These are phyloP conservation scores for Ecliptopera silaceata DNA, from an alignment of 2,888 invertebrate species.

Conservation along the genomic window DNA sequence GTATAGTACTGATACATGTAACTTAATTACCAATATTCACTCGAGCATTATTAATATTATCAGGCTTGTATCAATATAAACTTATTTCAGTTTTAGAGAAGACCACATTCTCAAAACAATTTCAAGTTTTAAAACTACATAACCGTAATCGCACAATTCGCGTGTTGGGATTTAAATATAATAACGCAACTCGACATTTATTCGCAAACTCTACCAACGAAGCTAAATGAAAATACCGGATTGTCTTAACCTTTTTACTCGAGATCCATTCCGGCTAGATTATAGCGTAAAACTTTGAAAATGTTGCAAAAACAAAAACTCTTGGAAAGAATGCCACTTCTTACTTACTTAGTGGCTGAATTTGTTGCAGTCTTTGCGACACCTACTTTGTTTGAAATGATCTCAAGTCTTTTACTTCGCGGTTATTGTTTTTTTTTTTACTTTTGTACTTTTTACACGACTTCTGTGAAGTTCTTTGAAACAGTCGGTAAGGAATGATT, in stretches of 20 bases:
- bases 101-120: not conserved
- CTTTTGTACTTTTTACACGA: conserved; percentile 3
- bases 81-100: no score
- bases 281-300: conserved; percentile 42
- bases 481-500: not conserved
- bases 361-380: conserved; percentile 27
- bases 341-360: conserved; percentile 33
- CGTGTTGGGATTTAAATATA: conserved; percentile 18
- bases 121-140: not conserved
- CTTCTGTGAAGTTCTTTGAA: not conserved
- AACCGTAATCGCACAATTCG: not conserved
- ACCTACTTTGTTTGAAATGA: conserved; percentile 32
- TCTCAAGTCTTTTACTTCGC: conserved; percentile 11
- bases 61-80: no score
- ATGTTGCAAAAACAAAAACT: conserved; percentile 36
- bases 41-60: no score
- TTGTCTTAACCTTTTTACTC: conserved; percentile 46
- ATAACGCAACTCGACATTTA: conserved; percentile 28
- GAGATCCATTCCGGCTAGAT: conserved; percentile 43
- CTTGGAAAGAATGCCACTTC: conserved; percentile 29
- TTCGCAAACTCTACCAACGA: conserved; percentile 39
- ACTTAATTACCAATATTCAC: no score
- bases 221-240: conserved; percentile 37
- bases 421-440: conserved; percentile 9
- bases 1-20: no score